phyloP scores from a whole-genome alignment of 2,113 vertebrate genomes.

The Cnemophilus loriae region DNA sequence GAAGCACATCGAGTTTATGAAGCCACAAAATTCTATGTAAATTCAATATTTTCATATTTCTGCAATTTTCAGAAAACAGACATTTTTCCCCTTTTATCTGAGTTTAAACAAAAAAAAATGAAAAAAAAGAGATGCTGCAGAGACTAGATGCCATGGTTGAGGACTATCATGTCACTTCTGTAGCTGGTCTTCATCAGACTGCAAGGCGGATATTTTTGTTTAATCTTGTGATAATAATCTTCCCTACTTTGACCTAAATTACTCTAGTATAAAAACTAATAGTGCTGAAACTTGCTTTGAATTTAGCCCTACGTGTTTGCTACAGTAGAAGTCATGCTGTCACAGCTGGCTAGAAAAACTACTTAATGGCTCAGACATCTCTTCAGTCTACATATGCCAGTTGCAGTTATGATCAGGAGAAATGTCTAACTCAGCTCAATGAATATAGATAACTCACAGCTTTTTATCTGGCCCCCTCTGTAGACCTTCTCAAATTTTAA shows the following conservation, averaged over 20 bases:
- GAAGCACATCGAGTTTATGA: neutral
- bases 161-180: neutral
- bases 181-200: neutral
- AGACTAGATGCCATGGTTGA: neutral
- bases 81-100: neutral
- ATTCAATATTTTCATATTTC: neutral
- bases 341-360: neutral
- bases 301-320: neutral
- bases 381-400: neutral
- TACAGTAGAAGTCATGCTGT: neutral
- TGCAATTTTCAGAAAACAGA: neutral
- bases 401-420: neutral
- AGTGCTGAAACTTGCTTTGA: neutral
- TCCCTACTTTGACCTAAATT: neutral
- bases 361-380: neutral
- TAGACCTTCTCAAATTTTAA: neutral
- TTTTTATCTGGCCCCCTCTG: neutral
- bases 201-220: neutral
- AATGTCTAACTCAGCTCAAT: neutral
- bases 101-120: fast-evolving
- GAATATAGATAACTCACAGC: neutral
- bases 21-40: neutral
- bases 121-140: neutral
- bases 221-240: neutral
- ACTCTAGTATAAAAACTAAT: neutral